A percentile compares a stretch with the other conserved stretches of the same genome.
phyloP scores from a whole-genome alignment of 2,113 vertebrate genomes.

The Platycercus adscitus region DNA sequence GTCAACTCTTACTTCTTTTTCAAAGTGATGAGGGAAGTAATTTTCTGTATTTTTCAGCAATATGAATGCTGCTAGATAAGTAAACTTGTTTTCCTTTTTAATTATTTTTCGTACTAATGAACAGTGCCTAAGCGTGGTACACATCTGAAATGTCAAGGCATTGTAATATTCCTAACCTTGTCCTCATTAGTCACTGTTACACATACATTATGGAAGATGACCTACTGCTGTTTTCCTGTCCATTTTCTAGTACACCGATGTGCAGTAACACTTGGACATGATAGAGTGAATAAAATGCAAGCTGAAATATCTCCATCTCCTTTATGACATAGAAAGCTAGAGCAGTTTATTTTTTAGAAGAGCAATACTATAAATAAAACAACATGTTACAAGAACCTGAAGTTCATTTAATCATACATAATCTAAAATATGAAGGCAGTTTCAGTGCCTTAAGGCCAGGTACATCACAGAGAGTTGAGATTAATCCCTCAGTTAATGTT shows the following conservation, averaged over 20 bases:
- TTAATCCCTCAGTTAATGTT: background rate
- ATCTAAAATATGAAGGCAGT: background rate
- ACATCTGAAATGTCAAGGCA: background rate
- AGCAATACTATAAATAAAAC: background rate
- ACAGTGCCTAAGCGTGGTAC: background rate
- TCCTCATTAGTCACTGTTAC: background rate
- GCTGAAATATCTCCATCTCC: background rate
- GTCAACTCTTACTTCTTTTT: background rate
- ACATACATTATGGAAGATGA: background rate
- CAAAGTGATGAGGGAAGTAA: background rate
- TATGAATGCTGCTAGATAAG: background rate
- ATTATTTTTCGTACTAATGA: background rate
- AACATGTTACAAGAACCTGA: background rate
- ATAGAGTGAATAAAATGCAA: background rate
- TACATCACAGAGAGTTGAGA: background rate
- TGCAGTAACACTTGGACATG: background rate
- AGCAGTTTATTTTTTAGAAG: background rate
- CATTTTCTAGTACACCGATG: background rate
- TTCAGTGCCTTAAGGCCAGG: background rate
- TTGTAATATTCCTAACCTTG: background rate
- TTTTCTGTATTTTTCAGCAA: background rate
- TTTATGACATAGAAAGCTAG: background rate
- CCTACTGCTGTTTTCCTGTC: background rate
- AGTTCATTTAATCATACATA: background rate
- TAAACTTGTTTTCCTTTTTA: background rate